These are phyloP conservation scores for Sminthurides aquaticus DNA, from an alignment of 2,888 invertebrate genomes.

Conservation along the genomic window DNA sequence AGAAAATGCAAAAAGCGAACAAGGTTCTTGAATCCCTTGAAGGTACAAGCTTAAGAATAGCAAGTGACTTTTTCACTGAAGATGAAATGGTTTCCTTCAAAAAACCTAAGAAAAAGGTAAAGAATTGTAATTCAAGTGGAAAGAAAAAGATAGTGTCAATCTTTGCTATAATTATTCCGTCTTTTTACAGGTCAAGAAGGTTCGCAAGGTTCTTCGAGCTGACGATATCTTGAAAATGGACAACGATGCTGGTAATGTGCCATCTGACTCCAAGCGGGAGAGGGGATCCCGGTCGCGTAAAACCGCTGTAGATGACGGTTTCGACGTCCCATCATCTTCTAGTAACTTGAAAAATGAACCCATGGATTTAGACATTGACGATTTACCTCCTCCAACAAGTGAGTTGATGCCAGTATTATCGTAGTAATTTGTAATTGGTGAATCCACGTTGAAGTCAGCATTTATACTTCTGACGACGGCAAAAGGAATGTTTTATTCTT, in stretches of 20 bases:
- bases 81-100: slow-evolving; percentile 79
- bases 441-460: slow-evolving; percentile 8
- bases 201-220: slow-evolving; percentile 60
- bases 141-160: background rate
- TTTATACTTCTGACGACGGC: background rate
- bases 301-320: slow-evolving; percentile 10
- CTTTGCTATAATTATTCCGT: background rate
- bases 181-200: slow-evolving; percentile 53
- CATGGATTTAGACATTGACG: slow-evolving; percentile 55
- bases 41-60: slow-evolving; percentile 61
- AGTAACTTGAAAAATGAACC: slow-evolving; percentile 51
- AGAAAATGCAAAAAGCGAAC: slow-evolving; percentile 52
- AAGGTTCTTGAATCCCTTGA: slow-evolving; percentile 68
- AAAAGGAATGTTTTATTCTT: background rate
- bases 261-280: background rate
- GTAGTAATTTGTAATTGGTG: background rate
- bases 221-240: slow-evolving; percentile 59
- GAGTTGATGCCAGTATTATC: background rate
- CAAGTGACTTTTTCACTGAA: slow-evolving; percentile 79
- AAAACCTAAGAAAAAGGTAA: slow-evolving; percentile 70
- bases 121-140: slow-evolving; percentile 8
- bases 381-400: slow-evolving; percentile 49
- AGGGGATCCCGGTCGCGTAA: slow-evolving; percentile 14
- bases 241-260: slow-evolving; percentile 19
- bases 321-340: background rate